These are phyloP conservation scores for Poeciliopsis occidentalis DNA, from an alignment of 2,113 vertebrate genomes.

Conservation along the genomic window DNA sequence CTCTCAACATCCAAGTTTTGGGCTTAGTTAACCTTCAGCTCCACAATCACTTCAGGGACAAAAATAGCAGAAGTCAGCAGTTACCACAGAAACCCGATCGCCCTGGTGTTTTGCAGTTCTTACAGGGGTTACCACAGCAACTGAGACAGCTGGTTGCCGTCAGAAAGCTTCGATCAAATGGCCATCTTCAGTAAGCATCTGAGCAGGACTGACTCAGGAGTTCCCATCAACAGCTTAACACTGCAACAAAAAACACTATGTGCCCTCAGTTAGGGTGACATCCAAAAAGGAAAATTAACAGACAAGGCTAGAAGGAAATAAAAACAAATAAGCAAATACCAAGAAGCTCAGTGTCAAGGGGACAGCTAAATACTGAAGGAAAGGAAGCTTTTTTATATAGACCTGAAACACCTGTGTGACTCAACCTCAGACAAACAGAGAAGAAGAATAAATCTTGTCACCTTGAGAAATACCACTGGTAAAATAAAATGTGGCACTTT, in stretches of 20 bases:
- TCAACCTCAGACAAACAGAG: no score
- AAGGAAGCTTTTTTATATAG: no score
- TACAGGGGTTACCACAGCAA: slow-evolving; percentile 80
- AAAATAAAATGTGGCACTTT: no score
- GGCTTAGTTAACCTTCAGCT: slow-evolving; percentile 38
- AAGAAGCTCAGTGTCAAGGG: neutral
- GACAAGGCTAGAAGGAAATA: neutral
- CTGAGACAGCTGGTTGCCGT: slow-evolving; percentile 78
- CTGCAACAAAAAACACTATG: neutral
- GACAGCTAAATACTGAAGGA: no score
- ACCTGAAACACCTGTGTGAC: no score
- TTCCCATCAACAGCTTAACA: slow-evolving; percentile 13
- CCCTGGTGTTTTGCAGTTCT: slow-evolving; percentile 53
- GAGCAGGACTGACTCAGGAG: slow-evolving; percentile 26
- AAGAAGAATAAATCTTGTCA: no score
- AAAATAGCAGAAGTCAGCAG: slow-evolving; percentile 76
- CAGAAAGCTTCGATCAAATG: slow-evolving; percentile 67
- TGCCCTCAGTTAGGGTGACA: neutral
- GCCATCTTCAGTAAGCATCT: slow-evolving; percentile 58
- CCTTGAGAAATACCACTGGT: no score
- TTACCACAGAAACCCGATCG: slow-evolving; percentile 75
- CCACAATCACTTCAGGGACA: slow-evolving; percentile 47
- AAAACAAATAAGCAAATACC: neutral
- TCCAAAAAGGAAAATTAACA: neutral
- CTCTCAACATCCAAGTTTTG: slow-evolving; percentile 30